Evolutionary conservation across 2,113 vertebrate species (phyloP), one percentile per base, ranked within the genome.

Genomic region (Crotalus horridus): DNA sequence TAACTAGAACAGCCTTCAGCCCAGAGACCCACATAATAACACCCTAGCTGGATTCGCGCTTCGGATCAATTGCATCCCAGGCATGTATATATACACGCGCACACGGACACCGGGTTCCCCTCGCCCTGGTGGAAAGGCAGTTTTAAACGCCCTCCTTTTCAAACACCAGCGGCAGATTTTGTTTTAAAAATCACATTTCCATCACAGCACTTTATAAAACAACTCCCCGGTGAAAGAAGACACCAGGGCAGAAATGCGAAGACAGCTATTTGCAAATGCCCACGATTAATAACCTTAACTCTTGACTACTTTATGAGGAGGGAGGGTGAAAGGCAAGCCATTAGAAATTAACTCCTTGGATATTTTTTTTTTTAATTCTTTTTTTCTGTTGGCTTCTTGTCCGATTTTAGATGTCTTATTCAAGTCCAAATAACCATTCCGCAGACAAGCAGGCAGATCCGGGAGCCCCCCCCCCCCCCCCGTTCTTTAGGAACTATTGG

Each of bases 1-100:
- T 98, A 98, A 98, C 98, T 97, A 97, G 98, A 97, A 97, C 98
- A 98, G 98, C 98, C 98, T 96, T 96, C 94, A 96, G 97, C 94
- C 95, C 95, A 96, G 97, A 97, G 97, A 96, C 97, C 96, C 94
- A 89, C 94, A 96, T 93, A 92, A 92, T 93, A 93, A 12, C 94
- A 90, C 87, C 92, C 95, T 94, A 13, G 92, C 92, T 89, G 90
- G 94, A 92, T 95, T 96, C 92, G 93, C 95, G 56, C 95, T 95
- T 48, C 89, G 29, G 3, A 92, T 94, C 94, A 94, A 85, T 91
- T 6, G 92, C 12, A 64, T 0, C 55, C 24, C 94, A 69, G n/a
- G 15, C 69, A 74, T 7, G 13, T 0, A 5, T n/a, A 69, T 26
- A n/a, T n/a, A 17, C 13, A 74, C n/a, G 8, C 17, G 1, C 33